Conservation (phyloP, 1,140 invertebrate species). For the Tigriopus japonicus region DNA sequence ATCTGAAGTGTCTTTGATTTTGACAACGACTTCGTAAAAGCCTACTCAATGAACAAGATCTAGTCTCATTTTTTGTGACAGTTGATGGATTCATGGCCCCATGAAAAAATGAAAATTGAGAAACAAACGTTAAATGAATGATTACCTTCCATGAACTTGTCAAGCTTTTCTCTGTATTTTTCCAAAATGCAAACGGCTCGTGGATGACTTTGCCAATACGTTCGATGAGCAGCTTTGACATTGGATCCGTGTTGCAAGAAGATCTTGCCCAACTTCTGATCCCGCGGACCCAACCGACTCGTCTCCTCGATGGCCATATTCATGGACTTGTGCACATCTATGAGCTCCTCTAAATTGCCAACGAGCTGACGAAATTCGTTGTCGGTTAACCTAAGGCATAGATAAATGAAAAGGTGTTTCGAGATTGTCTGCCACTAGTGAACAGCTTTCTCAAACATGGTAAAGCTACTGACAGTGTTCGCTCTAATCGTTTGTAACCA, state of each 20-base stretch:
- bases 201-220: slow-evolving; percentile 80
- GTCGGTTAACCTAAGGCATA: slow-evolving; percentile 42
- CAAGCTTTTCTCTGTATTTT: slow-evolving; percentile 43
- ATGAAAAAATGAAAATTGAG: slow-evolving; percentile 13
- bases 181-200: slow-evolving; percentile 75
- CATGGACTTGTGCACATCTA: slow-evolving; percentile 59
- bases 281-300: slow-evolving; percentile 39
- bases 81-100: too few species aligned
- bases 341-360: slow-evolving; percentile 68
- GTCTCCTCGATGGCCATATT: slow-evolving; percentile 54
- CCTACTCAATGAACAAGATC: too few species aligned
- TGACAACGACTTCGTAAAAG: too few species aligned
- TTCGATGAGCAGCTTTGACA: slow-evolving; percentile 63
- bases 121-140: too few species aligned
- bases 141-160: slow-evolving; percentile 13
- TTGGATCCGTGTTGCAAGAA: slow-evolving; percentile 69
- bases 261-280: slow-evolving; percentile 72
- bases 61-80: too few species aligned
- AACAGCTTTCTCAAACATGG: too few species aligned
- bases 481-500: too few species aligned
- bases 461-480: too few species aligned
- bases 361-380: slow-evolving; percentile 68
- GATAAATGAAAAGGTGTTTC: too few species aligned
- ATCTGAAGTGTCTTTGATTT: too few species aligned
- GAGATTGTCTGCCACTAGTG: too few species aligned